Evolutionary conservation across 2,113 vertebrate genomes (phyloP).

Genomic region (Daboia siamensis): DNA sequence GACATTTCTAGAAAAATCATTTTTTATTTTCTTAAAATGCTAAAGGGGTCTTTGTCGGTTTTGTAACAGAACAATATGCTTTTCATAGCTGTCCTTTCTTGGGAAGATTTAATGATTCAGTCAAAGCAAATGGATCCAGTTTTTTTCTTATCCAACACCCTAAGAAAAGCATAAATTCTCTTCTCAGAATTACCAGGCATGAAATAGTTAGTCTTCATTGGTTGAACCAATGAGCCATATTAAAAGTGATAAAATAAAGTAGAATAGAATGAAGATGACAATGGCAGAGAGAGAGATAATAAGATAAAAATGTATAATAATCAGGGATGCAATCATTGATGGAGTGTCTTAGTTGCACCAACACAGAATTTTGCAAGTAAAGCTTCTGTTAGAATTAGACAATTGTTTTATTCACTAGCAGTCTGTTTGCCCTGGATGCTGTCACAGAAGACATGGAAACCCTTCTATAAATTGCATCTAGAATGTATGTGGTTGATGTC

Average conservation of each 20-base stretch:
- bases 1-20: background rate
- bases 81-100: background rate
- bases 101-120: background rate
- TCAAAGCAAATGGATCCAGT: slow-evolving; percentile 12
- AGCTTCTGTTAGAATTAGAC: background rate
- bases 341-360: background rate
- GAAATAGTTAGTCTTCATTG: background rate
- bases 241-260: background rate
- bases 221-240: background rate
- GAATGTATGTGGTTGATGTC: background rate
- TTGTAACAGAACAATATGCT: background rate
- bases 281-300: background rate
- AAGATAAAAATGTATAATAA: background rate
- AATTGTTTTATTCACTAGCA: background rate
- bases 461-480: background rate
- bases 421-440: background rate
- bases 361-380: background rate
- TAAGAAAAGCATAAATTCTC: slow-evolving; percentile 6
- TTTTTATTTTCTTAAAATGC: background rate
- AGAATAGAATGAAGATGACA: background rate
- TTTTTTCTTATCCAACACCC: background rate
- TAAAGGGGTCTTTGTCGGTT: background rate
- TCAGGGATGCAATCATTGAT: background rate
- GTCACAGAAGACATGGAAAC: background rate
- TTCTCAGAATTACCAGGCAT: slow-evolving; percentile 13